phyloP scores from a whole-genome alignment of 2,888 invertebrate species.

The Apamea anceps region DNA sequence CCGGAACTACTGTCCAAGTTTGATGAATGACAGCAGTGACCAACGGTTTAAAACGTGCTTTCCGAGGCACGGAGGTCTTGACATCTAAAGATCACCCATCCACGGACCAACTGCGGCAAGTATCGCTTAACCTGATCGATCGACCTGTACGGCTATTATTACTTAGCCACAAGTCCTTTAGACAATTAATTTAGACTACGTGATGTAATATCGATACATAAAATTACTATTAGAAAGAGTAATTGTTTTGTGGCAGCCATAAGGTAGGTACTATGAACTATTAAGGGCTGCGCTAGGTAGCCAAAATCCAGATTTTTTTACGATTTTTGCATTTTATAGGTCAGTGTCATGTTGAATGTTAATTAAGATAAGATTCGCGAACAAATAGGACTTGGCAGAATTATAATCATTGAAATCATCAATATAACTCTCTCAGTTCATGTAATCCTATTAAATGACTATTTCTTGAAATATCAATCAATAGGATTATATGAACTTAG shows the following conservation, averaged over 20 bases:
- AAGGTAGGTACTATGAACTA: no score
- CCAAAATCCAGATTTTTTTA: no score
- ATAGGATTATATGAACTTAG: no score
- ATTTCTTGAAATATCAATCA: no score
- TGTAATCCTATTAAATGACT: no score
- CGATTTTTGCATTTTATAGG: no score
- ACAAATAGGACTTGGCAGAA: no score
- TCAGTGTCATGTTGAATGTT: no score
- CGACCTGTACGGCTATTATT: not conserved
- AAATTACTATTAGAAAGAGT: not conserved
- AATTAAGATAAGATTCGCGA: no score
- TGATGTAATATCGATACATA: not conserved
- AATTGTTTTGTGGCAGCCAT: not conserved
- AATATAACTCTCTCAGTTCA: no score
- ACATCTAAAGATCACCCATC: not conserved
- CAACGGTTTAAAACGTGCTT: not conserved
- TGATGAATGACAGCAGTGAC: not conserved
- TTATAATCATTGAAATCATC: no score
- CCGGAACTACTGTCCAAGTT: not conserved
- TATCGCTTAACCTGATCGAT: not conserved
- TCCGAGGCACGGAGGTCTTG: not conserved
- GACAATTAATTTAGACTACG: not conserved
- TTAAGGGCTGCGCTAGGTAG: not conserved
- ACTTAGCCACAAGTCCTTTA: not conserved
- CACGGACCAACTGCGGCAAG: not conserved